phyloP scores from a whole-genome alignment of 2,113 vertebrate genomes.

The Cephalopterus ornatus region DNA sequence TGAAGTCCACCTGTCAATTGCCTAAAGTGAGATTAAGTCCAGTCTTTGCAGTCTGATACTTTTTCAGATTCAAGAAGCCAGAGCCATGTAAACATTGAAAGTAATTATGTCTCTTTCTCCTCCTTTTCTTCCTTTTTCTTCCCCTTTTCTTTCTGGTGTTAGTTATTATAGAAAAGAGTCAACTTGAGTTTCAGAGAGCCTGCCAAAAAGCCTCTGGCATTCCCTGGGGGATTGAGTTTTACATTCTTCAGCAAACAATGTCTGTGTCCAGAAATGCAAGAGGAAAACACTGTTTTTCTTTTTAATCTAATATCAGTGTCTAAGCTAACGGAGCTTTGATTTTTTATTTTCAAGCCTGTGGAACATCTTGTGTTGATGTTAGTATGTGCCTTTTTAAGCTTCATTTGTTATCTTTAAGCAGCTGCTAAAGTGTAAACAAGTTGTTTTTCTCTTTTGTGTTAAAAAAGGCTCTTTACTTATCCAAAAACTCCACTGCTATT shows the following conservation, averaged over 20 bases:
- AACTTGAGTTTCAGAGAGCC: constrained; percentile 54
- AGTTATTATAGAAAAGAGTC: constrained; percentile 48
- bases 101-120: constrained; percentile 45
- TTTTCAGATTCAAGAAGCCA: constrained; percentile 49
- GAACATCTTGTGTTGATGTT: constrained; percentile 39
- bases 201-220: constrained; percentile 61
- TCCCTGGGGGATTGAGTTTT: constrained; percentile 53
- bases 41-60: constrained; percentile 14
- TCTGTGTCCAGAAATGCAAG: constrained; percentile 24
- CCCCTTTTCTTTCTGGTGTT: constrained; percentile 13
- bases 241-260: constrained; percentile 58
- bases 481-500: background rate
- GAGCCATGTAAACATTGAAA: constrained; percentile 52
- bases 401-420: constrained; percentile 46
- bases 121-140: background rate
- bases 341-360: constrained; percentile 10
- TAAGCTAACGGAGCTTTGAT: background rate
- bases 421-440: constrained; percentile 49
- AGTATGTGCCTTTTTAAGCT: constrained; percentile 5
- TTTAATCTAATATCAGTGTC: constrained; percentile 31
- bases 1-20: constrained; percentile 44
- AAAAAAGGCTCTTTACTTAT: background rate
- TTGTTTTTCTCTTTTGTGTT: constrained; percentile 11
- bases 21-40: constrained; percentile 41
- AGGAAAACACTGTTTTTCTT: constrained; percentile 39